Evolutionary conservation across 2,113 vertebrate genomes (phyloP).

Genomic region (Datnioides undecimradiatus): DNA sequence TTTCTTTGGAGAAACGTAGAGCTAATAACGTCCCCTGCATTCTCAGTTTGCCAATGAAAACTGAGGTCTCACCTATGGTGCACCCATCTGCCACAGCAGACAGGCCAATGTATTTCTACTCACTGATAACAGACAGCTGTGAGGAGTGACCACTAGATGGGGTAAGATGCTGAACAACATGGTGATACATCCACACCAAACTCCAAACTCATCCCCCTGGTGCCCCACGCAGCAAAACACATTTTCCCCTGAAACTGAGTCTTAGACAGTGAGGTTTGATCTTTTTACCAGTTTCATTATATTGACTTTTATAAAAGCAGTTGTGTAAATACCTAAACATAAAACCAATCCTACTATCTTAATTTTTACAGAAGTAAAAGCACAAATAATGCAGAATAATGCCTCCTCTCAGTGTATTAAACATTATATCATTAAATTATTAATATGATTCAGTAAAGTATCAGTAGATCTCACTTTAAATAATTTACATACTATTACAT

Average conservation of each 20-base stretch:
- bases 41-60: background rate
- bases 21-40: background rate
- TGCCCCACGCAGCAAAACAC: background rate
- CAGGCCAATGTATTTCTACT: background rate
- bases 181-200: background rate
- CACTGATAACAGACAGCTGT: background rate
- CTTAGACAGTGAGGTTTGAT: background rate
- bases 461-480: background rate
- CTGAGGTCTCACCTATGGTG: background rate
- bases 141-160: constrained; percentile 72
- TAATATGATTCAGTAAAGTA: background rate
- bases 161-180: constrained; percentile 47
- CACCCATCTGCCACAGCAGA: background rate
- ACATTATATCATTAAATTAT: background rate
- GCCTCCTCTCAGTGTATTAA: background rate
- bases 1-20: background rate
- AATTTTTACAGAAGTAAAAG: background rate
- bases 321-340: no score
- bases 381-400: background rate
- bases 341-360: background rate
- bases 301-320: background rate
- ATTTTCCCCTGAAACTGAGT: background rate
- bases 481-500: background rate
- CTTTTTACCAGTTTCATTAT: background rate
- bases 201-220: background rate